Evolutionary conservation across 1,140 invertebrate species (phyloP), one percentile per base, ranked within the genome.

Genomic region (Radopholus similis): DNA sequence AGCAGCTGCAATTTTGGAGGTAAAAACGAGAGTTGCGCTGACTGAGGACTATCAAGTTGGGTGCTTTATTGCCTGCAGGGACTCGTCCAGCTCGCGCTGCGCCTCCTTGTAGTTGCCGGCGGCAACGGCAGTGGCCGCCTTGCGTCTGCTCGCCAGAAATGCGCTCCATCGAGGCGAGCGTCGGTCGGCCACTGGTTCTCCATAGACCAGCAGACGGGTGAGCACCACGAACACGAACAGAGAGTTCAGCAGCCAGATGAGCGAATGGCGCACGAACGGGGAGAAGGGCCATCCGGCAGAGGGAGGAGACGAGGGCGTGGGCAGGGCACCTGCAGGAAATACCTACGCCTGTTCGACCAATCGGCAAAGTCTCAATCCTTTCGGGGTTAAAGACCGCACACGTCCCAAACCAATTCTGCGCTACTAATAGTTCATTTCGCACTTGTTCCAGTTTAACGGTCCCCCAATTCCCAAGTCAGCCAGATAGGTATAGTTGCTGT

Each of bases 81-180:
- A 72, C 15, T 81, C 80, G 8, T 35, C 23, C 18, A 82, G 66
- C 42, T 82, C 73, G 11, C 78, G 64, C 35, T 80, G 79, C n/a
- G 80, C 80, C 30, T 82, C 80, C 59, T 74, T 74, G 40, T 68
- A 68, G 68, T 82, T 81, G 49, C 76, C 67, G 9, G 47, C 65
- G 37, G 32, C 59, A 4, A 82, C 54, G 21, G 73, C 70, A 18
- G 28, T 38, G 26, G 38, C 64, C n/a, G 79, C 77, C 23, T 66
- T 53, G 23, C 73, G 53, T 51, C 75, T 69, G 2, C 57, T 58
- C 11, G 62, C 28, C 1, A 78, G 34, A 38, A 82, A 81, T 37
- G 68, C 47, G 8, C 40, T 67, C 80, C 80, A 81, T 6, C 72
- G 49, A 1, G 65, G 55, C 15, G 56, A 69, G 32, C 58, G 55